Evolutionary conservation across 2,113 vertebrate species (phyloP).

Genomic region (Pavo muticus): DNA sequence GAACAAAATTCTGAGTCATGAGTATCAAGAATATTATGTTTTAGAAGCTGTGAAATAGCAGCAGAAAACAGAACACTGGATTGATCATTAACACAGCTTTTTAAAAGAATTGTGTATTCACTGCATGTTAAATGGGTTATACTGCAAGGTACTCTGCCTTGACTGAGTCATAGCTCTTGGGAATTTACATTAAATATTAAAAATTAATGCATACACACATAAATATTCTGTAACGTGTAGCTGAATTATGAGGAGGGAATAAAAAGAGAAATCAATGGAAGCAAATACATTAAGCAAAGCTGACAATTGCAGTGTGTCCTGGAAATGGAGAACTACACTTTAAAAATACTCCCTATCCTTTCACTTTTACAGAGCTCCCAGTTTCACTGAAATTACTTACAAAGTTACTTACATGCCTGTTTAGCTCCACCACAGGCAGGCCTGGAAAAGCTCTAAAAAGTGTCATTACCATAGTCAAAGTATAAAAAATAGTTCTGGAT

Average conservation of each 20-base stretch:
- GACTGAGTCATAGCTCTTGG: background rate
- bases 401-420: background rate
- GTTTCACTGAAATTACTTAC: background rate
- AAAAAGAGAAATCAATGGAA: background rate
- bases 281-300: background rate
- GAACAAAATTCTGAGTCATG: slow-evolving; percentile 46
- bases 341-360: background rate
- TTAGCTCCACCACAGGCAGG: background rate
- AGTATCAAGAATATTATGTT: slow-evolving; percentile 49
- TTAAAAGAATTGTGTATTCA: background rate
- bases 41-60: slow-evolving; percentile 31
- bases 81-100: background rate
- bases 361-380: background rate
- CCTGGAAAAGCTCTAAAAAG: background rate
- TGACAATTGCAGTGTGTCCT: background rate
- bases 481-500: background rate
- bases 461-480: background rate
- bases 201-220: background rate
- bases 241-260: background rate
- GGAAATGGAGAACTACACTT: background rate
- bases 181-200: slow-evolving; percentile 10
- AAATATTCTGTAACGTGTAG: background rate
- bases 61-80: slow-evolving; percentile 5
- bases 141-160: background rate
- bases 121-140: slow-evolving; percentile 21